Conservation (phyloP, 2,113 vertebrate species). For the Podocnemis expansa region DNA sequence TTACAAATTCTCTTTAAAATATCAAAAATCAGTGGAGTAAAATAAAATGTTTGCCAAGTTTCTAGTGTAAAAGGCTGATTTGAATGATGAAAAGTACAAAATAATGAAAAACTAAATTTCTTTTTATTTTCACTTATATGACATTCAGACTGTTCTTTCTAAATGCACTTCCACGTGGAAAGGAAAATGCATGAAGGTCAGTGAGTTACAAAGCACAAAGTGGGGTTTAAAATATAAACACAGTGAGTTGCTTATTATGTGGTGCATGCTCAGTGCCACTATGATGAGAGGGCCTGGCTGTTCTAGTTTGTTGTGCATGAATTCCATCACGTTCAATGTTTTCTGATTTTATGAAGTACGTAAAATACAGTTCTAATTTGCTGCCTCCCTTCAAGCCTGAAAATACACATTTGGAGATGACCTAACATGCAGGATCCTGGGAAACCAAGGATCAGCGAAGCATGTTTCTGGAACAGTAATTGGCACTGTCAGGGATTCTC, state of each 20-base stretch:
- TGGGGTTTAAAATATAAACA: neutral
- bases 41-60: neutral
- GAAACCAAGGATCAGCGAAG: neutral
- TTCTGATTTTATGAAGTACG: neutral
- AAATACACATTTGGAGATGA: fast-evolving
- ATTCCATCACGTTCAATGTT: neutral
- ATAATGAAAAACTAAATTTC: neutral
- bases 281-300: neutral
- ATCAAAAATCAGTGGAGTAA: neutral
- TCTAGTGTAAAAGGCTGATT: neutral
- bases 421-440: fast-evolving
- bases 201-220: neutral
- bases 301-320: neutral
- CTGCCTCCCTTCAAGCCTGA: fast-evolving
- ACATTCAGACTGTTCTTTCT: neutral
- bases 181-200: neutral
- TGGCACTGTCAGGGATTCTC: neutral
- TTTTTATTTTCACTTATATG: fast-evolving
- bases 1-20: neutral
- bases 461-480: neutral
- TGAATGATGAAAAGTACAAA: neutral
- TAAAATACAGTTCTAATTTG: fast-evolving
- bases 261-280: neutral
- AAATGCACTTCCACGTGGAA: neutral
- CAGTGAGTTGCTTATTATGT: neutral